Evolutionary conservation across 2,888 invertebrate genomes (phyloP).

Genomic region (Sycophila texana): DNA sequence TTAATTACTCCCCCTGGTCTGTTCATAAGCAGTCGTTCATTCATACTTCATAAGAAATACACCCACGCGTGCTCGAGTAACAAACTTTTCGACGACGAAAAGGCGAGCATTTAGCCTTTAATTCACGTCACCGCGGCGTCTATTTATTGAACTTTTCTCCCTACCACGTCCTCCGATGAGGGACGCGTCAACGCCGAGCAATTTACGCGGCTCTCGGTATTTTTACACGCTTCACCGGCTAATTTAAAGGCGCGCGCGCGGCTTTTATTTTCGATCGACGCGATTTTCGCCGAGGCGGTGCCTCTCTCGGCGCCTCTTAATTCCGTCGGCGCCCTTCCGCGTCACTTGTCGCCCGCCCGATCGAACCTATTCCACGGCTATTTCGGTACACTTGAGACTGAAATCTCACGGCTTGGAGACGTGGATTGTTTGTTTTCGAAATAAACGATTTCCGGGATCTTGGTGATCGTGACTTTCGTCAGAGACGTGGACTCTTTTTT

Average conservation of each 20-base stretch:
- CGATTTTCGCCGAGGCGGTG: too few species aligned
- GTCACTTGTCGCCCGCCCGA: slow-evolving; percentile 54
- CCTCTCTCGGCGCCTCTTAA: slow-evolving; percentile 36
- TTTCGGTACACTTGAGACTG: slow-evolving; percentile 17
- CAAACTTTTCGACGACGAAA: too few species aligned
- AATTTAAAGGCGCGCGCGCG: slow-evolving; percentile 3
- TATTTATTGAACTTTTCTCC: too few species aligned
- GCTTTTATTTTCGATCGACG: slow-evolving; percentile 13
- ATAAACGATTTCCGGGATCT: slow-evolving; percentile 18
- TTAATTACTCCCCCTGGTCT: too few species aligned
- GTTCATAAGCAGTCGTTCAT: not conserved
- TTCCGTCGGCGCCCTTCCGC: slow-evolving; percentile 49
- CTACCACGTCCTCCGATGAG: too few species aligned
- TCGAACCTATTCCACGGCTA: slow-evolving; percentile 14
- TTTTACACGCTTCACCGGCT: not conserved
- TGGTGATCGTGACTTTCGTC: slow-evolving; percentile 37
- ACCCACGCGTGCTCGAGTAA: too few species aligned
- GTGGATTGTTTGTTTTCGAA: slow-evolving; percentile 30
- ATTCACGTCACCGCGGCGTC: too few species aligned
- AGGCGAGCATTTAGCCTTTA: too few species aligned
- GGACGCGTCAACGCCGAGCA: too few species aligned
- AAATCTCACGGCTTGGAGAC: not conserved
- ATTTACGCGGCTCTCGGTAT: too few species aligned
- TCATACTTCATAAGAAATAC: not conserved
- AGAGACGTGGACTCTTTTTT: not conserved